These are phyloP conservation scores for Orgyia antiqua DNA, from an alignment of 2,888 invertebrate species.

Conservation along the genomic window DNA sequence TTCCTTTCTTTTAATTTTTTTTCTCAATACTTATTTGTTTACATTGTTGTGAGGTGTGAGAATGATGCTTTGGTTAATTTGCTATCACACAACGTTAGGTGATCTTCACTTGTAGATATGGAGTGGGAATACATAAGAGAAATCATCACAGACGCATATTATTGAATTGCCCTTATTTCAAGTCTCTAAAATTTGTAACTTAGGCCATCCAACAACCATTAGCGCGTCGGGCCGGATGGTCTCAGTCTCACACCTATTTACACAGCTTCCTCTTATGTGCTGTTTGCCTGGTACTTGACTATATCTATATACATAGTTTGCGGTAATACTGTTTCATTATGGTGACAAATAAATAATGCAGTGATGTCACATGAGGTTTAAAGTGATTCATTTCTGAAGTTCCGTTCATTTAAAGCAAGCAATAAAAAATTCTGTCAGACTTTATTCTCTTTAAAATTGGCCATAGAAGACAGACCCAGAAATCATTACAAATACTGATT, in stretches of 20 bases:
- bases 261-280: conserved; percentile 59
- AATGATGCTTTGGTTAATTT: too few relatives aligned
- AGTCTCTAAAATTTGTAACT: conserved; percentile 22
- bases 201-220: conserved; percentile 45
- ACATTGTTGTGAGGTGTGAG: too few relatives aligned
- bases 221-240: conserved; percentile 68
- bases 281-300: conserved; percentile 53
- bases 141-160: conserved; percentile 9
- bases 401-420: too few relatives aligned
- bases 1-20: too few relatives aligned
- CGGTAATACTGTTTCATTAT: conserved; percentile 15
- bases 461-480: too few relatives aligned
- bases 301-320: conserved; percentile 18
- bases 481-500: too few relatives aligned
- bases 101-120: too few relatives aligned
- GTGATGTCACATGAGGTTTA: conserved; percentile 1
- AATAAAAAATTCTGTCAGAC: too few relatives aligned
- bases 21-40: too few relatives aligned
- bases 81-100: too few relatives aligned
- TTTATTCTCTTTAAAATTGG: too few relatives aligned
- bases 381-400: conserved; percentile 2
- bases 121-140: too few relatives aligned
- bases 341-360: conserved; percentile 4
- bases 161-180: conserved; percentile 13
- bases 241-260: conserved; percentile 75